These are phyloP conservation scores for Phoebastria nigripes DNA, from an alignment of 2,797 vertebrate genomes.

Conservation along the genomic window DNA sequence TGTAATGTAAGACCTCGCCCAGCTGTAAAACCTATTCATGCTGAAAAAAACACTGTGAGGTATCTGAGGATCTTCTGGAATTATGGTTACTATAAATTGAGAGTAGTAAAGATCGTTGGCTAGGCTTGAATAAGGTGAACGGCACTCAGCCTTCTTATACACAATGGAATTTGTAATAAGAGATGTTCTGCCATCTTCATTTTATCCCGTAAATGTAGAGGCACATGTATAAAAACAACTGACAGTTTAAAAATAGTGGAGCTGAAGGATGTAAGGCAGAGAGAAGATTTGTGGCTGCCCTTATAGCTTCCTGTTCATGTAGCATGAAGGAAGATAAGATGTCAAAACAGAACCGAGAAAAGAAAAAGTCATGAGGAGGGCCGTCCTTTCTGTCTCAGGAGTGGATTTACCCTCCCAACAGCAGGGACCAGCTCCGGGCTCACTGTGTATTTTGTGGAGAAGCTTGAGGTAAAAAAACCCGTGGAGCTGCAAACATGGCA, in stretches of 20 bases:
- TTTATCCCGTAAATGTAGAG: neutral
- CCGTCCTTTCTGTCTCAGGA: neutral
- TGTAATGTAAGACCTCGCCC: constrained; percentile 28
- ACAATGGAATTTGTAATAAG: constrained; percentile 10
- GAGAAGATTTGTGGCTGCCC: neutral
- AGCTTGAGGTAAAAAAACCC: neutral
- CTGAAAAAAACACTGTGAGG: neutral
- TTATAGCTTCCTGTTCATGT: constrained; percentile 13
- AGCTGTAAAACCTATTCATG: constrained; percentile 11
- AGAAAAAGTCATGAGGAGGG: neutral
- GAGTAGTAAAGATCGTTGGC: neutral
- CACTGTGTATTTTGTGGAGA: neutral
- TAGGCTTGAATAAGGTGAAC: neutral
- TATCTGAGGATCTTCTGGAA: constrained; percentile 42
- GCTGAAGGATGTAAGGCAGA: neutral
- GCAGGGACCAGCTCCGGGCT: neutral
- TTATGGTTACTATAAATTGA: constrained; percentile 52
- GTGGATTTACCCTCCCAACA: neutral
- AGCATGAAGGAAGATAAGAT: constrained; percentile 1
- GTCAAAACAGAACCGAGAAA: constrained; percentile 14
- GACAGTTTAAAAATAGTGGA: constrained; percentile 14
- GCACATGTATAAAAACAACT: neutral
- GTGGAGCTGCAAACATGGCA: neutral
- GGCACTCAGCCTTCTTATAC: neutral
- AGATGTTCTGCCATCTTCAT: neutral